Base-by-base conservation (phyloP, 2,888 invertebrate species). In the Nineta flava region DNA sequence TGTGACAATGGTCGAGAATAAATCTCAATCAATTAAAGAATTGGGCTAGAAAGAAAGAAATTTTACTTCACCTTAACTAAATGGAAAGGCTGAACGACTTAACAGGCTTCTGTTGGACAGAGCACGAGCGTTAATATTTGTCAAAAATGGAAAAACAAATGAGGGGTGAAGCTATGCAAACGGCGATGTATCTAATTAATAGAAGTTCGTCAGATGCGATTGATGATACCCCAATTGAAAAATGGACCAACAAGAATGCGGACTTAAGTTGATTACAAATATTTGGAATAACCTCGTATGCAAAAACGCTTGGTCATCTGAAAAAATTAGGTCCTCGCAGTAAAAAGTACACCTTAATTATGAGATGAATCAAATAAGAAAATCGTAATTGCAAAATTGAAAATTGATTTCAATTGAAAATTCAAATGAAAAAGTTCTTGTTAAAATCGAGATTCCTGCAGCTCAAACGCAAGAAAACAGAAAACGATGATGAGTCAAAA, bases 1-100 rank as follows among this genome's bases (percentile, higher is more conserved):
- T 47, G 45, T n/a, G 54, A 54, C 34, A 55, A 55, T 43, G 55
- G 52, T 5, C 16, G 53, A 2, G 53, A 54, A 45, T 53, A 54
- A 42, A 21, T 50, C 9, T 41, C 50, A 12, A 50, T 15, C 46
- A 51, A 48, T 49, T 55, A 31, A 42, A 50, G 48, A 15, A 50
- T 7, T 53, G 50, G 45, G 53, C 53, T 45, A 44, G 35, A 21
- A 47, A 52, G 12, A 53, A 53, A 40, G 55, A 54, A 2, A 54
- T 54, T 13, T 31, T n/a, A 9, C 9, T 55, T 53, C 44, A 12
- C 53, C 53, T 12, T 45, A 54, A 40, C 26, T 48, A 38, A 54
- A 54, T 40, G 55, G 53, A 6, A 47, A 32, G 10, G 50, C 53
- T 15, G 55, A 55, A 50, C 31, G 53, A 41, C 42, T 54, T 44